Conservation (phyloP, 2,113 vertebrate genomes). For the Pachycephala philippinensis region DNA sequence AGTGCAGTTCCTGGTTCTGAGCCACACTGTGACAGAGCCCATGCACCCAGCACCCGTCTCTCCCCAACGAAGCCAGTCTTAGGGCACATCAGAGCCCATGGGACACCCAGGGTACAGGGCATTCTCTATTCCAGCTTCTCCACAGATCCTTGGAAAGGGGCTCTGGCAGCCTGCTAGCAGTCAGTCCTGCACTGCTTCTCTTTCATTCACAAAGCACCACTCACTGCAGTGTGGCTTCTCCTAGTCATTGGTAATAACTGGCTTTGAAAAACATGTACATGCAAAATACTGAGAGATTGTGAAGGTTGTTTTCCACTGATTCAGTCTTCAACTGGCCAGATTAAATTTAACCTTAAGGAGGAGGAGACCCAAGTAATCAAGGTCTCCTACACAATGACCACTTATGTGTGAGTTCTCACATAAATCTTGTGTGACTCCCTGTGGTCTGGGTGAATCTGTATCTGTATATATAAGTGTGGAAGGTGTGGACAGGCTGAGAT, state of each 20-base stretch:
- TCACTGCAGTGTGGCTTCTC: not conserved
- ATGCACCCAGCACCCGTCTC: fast-evolving
- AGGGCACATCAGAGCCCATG: not conserved
- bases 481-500: not conserved
- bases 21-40: not conserved
- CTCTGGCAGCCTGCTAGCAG: not conserved
- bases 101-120: fast-evolving
- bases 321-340: not conserved
- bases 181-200: not conserved
- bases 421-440: not conserved
- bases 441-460: not conserved
- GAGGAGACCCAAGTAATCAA: not conserved
- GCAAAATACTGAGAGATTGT: not conserved
- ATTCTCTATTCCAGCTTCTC: not conserved
- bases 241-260: not conserved
- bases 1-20: not conserved
- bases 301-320: not conserved
- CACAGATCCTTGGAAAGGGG: fast-evolving
- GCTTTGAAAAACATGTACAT: fast-evolving
- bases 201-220: not conserved
- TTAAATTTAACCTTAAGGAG: not conserved
- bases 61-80: not conserved
- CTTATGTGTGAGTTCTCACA: not conserved
- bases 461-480: not conserved
- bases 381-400: not conserved